Evolutionary conservation across 2,797 vertebrate genomes (phyloP), one percentile per base, ranked within the genome.

Genomic region (Vipera latastei): DNA sequence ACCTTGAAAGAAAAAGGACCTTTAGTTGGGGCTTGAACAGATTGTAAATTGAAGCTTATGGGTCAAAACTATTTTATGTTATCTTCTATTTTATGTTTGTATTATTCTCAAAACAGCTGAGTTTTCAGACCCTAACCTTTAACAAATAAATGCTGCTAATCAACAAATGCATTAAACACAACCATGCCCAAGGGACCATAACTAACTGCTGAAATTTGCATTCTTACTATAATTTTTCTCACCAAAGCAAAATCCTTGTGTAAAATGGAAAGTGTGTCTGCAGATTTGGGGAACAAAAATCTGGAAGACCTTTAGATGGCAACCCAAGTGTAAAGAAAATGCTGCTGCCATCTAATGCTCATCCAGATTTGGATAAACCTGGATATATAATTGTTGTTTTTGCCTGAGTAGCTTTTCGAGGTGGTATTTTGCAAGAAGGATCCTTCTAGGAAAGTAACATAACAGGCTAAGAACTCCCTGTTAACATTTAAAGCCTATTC

Each of bases 401-500:
- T 92, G 73, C 48, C 28, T 22, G 95, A 89, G 95, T 95, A 86
- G 69, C 4, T 91, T 94, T 96, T 96, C 93, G 95, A 63, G 95
- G 55, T 69, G 73, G 32, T 86, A 1, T 73, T 94, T 25, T 73
- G 89, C 38, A 95, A 89, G 16, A 11, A 9, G 28, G 92, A 95
- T 57, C 28, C 94, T 86, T 91, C 92, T 95, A 93, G 96, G 95
- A 94, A 97, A 95, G 51, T 95, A 96, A 59, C 55, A 96, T 26
- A 93, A 89, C 93, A 85, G 55, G 28, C 93, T 93, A 92, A 94
- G 95, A 97, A 95, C 51, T 44, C n/a, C 59, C 85, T 93, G 61
- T 96, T 96, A 96, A 96, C 96, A 97, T 96, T 97, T 97, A 96
- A 97, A 96, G 93, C 87, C 56, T 96, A 32, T 89, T 96, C 94